Evolutionary conservation across 2,888 invertebrate species (phyloP), one percentile per base, ranked within the genome.

Genomic region (Eugnorisma glareosa): DNA sequence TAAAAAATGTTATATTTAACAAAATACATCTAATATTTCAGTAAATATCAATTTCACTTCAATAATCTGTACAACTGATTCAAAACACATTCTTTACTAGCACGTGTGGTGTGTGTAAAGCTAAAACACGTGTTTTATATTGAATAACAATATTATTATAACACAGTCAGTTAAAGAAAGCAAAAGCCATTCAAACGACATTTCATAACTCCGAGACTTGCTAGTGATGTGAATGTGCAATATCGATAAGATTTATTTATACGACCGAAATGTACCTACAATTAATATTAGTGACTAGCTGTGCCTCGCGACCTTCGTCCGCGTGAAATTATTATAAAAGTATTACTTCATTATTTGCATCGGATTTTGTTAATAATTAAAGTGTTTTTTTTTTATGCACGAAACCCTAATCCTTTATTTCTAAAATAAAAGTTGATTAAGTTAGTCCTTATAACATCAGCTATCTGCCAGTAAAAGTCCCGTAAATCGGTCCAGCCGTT

Each of bases 161-260:
- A 75, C 79, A 82, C 28, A 75, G 54, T 45, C 54, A 67, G 82
- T 74, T 73, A 78, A 89, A 84, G 91, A 92, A 91, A 92, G 91
- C 88, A 90, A 91, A 89, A 90, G 90, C 86, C 79, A 87, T 87
- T 86, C 86, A 84, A 87, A 87, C 79, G 54, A 71, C 79, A 86
- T 91, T 90, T 90, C 92, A 90, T 91, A 91, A 91, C 85, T 59
- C 2, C 37, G 37, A 74, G 72, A 51, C 15, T 43, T 45, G n/a
- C 45, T 83, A 84, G 86, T 67, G 83, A 71, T 75, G 79, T 28
- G 67, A 63, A 59, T 6, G 21, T 3, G 6, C 11, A 31, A 37
- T 75, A 77, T 86, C 83, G 86, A 83, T 83, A 77, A 63, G 24
- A 59, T 57, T 63, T 59, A 37, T 54, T 75, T n/a, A 13, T 8